A percentile compares a stretch with the other conserved stretches of the same genome.
Conservation (phyloP, 2,113 vertebrate genomes). For the Solenodon paradoxus region DNA sequence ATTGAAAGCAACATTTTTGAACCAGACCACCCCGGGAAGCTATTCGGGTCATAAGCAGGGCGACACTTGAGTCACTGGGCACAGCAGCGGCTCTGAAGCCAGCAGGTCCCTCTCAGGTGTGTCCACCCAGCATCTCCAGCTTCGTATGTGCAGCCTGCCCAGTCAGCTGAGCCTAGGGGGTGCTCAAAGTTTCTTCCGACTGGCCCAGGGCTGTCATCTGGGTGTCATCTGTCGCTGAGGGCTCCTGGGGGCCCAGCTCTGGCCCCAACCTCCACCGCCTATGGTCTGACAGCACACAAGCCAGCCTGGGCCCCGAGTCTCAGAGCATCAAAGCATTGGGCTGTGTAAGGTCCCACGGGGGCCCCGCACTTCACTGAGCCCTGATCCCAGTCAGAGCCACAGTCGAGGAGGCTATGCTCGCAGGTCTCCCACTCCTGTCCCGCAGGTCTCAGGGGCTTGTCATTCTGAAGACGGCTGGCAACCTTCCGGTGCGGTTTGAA, state of each 20-base stretch:
- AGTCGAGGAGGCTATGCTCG: too few species aligned
- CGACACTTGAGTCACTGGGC: background rate
- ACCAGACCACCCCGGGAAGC: background rate
- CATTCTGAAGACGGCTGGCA: background rate
- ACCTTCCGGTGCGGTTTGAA: background rate
- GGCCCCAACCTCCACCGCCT: background rate
- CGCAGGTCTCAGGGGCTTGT: fast-evolving
- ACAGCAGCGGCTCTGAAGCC: background rate
- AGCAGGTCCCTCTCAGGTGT: background rate
- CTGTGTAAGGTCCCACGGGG: too few species aligned
- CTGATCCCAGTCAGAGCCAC: background rate
- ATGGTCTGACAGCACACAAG: background rate
- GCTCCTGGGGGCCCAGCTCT: background rate
- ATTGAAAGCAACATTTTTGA: background rate
- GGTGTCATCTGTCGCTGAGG: too few species aligned
- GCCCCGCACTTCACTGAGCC: too few species aligned
- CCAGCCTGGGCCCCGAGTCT: too few species aligned
- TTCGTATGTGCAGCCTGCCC: background rate
- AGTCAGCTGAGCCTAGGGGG: background rate
- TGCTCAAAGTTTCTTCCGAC: background rate
- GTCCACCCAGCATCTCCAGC: background rate
- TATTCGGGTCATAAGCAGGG: fast-evolving
- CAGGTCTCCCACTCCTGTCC: background rate
- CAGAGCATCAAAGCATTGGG: too few species aligned
- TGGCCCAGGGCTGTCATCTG: background rate